Base-by-base conservation (phyloP, 2,888 invertebrate genomes). In the Cephus nigrinus region DNA sequence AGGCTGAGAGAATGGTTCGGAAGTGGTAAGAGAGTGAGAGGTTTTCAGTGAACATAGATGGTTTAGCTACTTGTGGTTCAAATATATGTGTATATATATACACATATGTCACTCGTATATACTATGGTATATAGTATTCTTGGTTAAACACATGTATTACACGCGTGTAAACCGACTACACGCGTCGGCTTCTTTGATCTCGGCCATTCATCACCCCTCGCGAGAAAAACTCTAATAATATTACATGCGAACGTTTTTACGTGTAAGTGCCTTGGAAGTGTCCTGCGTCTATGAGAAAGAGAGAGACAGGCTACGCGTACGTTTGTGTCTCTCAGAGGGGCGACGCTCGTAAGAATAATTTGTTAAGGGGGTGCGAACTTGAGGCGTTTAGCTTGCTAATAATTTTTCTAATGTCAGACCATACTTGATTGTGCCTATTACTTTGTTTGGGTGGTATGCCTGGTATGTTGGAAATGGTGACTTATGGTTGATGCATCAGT, bases 151-250 rank as follows among this genome's bases (percentile, higher is more conserved):
- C 88, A 87, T 91, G 91, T 91, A 91, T 87, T 91, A 91, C 91
- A 91, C 87, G 91, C 90, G 90, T 90, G 91, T 90, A 91, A 91
- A 90, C 87, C 87, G 88, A 89, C 86, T 88, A 86, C 86, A 86
- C 83, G 83, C 82, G 86, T 85, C 88, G 89, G 88, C 78, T 78
- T 82, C 90, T 91, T 91, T 91, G 91, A 91, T 91, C 90, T 89
- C 82, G 75, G 80, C 86, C 89, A 90, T 91, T 91, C 90, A 91
- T 91, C 91, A 91, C 87, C 85, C 87, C 86, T 84, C 85, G 87
- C 85, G 86, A 89, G 88, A 90, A 90, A 90, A 89, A 88, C 88
- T 88, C 89, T 89, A 90, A 90, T 90, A 90, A 90, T 90, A 89
- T 89, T 86, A 81, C 83, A 74, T 76, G 78, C 78, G 74, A 33